Percentiles rank a stretch among this genome's conserved stretches.
Evolutionary conservation across 2,888 invertebrate species (phyloP).

Genomic region (Torymus auratus): DNA sequence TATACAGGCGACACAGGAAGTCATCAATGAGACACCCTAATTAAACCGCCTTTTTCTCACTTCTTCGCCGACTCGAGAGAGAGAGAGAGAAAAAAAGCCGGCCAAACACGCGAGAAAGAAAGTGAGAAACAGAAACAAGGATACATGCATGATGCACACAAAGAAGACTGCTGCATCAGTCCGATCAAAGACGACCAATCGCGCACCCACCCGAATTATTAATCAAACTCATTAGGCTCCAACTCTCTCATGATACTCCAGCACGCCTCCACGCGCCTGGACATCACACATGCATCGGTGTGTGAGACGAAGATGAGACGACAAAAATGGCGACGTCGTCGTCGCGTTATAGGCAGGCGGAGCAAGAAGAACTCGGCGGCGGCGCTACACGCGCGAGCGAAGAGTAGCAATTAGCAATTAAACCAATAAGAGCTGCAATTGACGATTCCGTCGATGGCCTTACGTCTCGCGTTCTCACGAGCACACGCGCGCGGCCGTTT

Average conservation of each 20-base stretch:
- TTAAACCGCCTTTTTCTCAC: neutral
- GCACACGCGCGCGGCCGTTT: too few species aligned
- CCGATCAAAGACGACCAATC: conserved; percentile 35
- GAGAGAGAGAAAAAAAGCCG: neutral
- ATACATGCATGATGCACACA: neutral
- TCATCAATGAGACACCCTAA: too few species aligned
- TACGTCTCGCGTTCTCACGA: conserved; percentile 55
- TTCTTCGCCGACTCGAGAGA: neutral
- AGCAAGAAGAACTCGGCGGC: neutral
- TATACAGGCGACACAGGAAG: too few species aligned
- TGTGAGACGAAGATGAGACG: conserved; percentile 46
- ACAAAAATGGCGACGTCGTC: conserved; percentile 38
- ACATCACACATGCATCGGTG: neutral
- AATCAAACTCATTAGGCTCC: conserved; percentile 9
- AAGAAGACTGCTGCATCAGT: conserved; percentile 35
- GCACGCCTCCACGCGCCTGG: conserved; percentile 15
- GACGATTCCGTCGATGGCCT: conserved; percentile 71
- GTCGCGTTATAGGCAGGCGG: neutral
- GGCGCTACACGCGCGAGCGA: conserved; percentile 34
- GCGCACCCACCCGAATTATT: conserved; percentile 9
- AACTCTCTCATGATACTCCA: neutral
- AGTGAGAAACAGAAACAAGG: conserved; percentile 21
- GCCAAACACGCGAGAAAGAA: neutral
- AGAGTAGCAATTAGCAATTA: conserved; percentile 74
- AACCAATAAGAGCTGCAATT: conserved; percentile 74